Base-by-base conservation (phyloP, 2,113 vertebrate genomes). In the Syrmaticus mikado region DNA sequence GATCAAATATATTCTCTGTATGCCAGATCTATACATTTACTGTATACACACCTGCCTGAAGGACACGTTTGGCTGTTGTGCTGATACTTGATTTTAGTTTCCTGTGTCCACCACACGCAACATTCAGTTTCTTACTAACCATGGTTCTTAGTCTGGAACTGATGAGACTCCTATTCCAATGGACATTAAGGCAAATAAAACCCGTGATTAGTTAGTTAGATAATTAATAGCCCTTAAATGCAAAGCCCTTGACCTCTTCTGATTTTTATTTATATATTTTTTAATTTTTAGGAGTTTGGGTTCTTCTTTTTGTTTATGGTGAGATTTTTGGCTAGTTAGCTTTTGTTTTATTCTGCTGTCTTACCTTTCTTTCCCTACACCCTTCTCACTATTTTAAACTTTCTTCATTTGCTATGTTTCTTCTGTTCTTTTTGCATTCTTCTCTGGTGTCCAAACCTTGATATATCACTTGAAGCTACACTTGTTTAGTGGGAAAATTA, bases 251-350 rank as follows among this genome's bases (percentile, higher is more conserved):
- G 4, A 43, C 8, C 16, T 8, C 1, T 9, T 43, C 55, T 73
- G 20, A 76, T 58, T 64, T 53, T 28, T 53, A 53, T 53, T 53
- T 53, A 53, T 27, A 53, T 15, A 17, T 8, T 41, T n/a, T n/a
- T 40, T 12, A 27, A 27, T 14, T 62, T 58, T 77, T 50, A 22
- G 6, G 2, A 16, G 7, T 12, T 21, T 27, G 4, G 1, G 0
- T 20, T 30, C 45, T 38, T 75, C 65, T n/a, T 32, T 32, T 52
- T 52, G 25, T 32, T 55, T 28, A 24, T 25, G 48, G 48, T 46
- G 45, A 10, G 45, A 9, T 53, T 17, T 53, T 53, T 53, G 14
- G 27, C 17, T 53, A 30, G 52, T 53, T 53, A 30, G 52, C 27
- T 53, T 28, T 28, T 28, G 52, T 53, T 28, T 53, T 30, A 53